Conservation (phyloP, 2,888 invertebrate genomes). For the Aricia artaxerxes region DNA sequence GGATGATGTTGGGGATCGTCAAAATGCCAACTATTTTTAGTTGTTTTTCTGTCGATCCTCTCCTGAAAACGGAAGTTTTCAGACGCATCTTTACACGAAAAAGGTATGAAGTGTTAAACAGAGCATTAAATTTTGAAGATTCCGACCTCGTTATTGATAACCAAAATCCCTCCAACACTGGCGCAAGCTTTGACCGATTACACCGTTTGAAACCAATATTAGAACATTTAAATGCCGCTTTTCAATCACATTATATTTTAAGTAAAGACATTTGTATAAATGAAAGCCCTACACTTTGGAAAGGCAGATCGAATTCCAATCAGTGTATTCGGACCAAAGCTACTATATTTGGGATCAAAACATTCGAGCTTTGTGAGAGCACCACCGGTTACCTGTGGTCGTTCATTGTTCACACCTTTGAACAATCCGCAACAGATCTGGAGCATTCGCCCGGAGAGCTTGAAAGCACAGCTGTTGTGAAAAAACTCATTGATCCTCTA, state of each 20-base stretch:
- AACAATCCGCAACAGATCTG: neutral
- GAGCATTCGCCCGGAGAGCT: too few relatives aligned
- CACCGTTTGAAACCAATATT: constrained; percentile 32
- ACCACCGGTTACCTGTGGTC: constrained; percentile 30
- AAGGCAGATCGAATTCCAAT: neutral
- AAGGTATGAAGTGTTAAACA: constrained; percentile 31
- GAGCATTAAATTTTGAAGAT: constrained; percentile 34
- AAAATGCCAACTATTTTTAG: constrained; percentile 35
- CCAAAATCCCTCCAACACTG: too few relatives aligned
- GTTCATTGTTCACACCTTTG: constrained; percentile 33
- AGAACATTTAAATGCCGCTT: neutral
- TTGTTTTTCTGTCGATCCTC: constrained; percentile 33
- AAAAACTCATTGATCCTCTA: too few relatives aligned
- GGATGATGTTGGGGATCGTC: too few relatives aligned
- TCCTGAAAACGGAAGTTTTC: constrained; percentile 33
- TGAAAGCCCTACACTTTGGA: constrained; percentile 1
- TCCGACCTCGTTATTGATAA: too few relatives aligned
- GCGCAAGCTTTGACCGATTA: constrained; percentile 15
- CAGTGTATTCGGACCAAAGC: constrained; percentile 39
- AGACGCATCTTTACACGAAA: constrained; percentile 25
- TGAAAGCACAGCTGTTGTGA: too few relatives aligned
- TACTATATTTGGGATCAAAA: constrained; percentile 14
- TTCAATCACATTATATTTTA: too few relatives aligned
- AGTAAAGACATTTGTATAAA: too few relatives aligned
- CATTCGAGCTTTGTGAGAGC: constrained; percentile 4